Evolutionary conservation across 37 sponge, comb jelly and placozoan genomes (phyloP).

Genomic region (Bolinopsis microptera): DNA sequence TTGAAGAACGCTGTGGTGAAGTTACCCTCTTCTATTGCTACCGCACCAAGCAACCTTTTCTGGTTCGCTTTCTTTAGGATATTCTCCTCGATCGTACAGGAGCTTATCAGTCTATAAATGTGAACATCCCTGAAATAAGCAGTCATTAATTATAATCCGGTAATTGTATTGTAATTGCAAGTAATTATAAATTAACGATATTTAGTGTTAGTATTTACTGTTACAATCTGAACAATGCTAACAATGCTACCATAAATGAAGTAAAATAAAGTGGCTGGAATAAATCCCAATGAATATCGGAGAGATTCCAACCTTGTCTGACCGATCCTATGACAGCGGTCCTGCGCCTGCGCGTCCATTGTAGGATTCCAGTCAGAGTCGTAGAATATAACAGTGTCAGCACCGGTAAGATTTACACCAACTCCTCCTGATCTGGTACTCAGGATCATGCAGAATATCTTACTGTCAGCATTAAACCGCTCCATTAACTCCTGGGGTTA

Average conservation of each 20-base stretch:
- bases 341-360: conserved; percentile 99
- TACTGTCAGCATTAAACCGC: conserved; percentile 89
- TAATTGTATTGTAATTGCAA: too few species aligned
- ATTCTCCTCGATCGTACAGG: conserved; percentile 93
- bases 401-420: conserved; percentile 97
- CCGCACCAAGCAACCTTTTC: conserved; percentile 88
- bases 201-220: too few species aligned
- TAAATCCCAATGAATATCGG: too few species aligned
- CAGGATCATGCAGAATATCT: conserved; percentile 97
- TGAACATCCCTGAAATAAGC: conserved; percentile 88
- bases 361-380: conserved; percentile 99
- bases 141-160: too few species aligned
- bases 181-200: too few species aligned
- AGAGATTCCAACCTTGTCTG: conserved; percentile 86
- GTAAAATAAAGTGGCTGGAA: too few species aligned
- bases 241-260: too few species aligned
- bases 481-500: conserved; percentile 95
- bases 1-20: conserved; percentile 98
- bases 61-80: conserved; percentile 99
- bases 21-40: conserved; percentile 95
- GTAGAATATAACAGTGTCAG: conserved; percentile 98
- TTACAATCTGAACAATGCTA: too few species aligned
- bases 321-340: conserved; percentile 97
- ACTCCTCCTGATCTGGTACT: conserved; percentile 97
- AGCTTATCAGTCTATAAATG: conserved; percentile 94